Percentiles rank a stretch among this genome's conserved stretches.
These are phyloP conservation scores for Anableps anableps DNA, from an alignment of 2,797 vertebrate genomes.

Conservation along the genomic window DNA sequence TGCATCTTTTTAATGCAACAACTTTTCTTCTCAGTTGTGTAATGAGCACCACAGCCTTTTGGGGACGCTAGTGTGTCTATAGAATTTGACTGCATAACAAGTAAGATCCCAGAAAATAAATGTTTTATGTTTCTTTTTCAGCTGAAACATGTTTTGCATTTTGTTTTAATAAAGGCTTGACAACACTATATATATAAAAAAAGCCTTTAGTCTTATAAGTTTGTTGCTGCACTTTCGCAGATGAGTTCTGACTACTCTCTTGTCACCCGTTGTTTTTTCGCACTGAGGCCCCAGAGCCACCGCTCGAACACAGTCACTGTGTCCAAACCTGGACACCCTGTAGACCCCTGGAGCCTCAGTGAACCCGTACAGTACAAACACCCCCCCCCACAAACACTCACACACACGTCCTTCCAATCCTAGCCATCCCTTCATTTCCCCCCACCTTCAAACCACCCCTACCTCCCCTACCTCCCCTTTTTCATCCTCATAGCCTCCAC, in stretches of 20 bases:
- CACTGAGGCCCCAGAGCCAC: slow-evolving; percentile 51
- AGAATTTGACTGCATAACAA: not conserved
- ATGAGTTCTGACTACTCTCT: slow-evolving; percentile 30
- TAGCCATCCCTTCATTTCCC: slow-evolving; percentile 73
- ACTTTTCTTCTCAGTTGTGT: slow-evolving; percentile 1
- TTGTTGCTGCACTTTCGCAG: slow-evolving; percentile 37
- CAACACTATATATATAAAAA: slow-evolving; percentile 24
- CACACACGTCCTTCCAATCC: slow-evolving; percentile 33
- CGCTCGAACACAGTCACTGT: slow-evolving; percentile 60
- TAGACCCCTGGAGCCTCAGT: slow-evolving; percentile 86
- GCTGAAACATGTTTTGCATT: not conserved
- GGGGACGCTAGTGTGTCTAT: not conserved
- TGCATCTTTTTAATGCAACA: slow-evolving; percentile 7
- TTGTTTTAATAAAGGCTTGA: not conserved
- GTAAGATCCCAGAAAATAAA: not conserved
- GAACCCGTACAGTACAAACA: slow-evolving; percentile 69
- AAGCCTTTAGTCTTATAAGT: slow-evolving; percentile 14
- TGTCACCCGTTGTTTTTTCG: slow-evolving; percentile 45
- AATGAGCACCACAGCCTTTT: slow-evolving; percentile 28
- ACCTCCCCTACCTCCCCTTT: slow-evolving; percentile 37
- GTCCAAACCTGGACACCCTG: slow-evolving; percentile 83
- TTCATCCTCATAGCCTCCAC: slow-evolving; percentile 70
- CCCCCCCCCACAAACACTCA: slow-evolving; percentile 53
- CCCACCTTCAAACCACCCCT: slow-evolving; percentile 50
- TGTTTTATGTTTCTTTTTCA: not conserved